phyloP scores from a whole-genome alignment of 2,888 invertebrate genomes.

The Nemotelus pantherinus region DNA sequence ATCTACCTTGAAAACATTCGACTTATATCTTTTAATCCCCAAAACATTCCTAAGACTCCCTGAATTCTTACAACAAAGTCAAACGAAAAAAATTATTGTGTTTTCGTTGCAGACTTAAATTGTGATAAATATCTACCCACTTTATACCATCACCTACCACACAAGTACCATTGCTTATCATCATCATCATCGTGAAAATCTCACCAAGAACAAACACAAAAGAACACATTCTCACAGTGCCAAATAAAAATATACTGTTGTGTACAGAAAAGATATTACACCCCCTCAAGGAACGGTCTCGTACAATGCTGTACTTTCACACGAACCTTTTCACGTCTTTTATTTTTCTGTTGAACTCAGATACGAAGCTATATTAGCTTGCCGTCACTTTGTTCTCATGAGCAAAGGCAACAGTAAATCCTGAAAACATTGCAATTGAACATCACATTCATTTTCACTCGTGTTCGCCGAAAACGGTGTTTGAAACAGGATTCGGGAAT shows the following conservation, averaged over 20 bases:
- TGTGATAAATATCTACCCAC: not conserved
- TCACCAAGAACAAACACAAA: not conserved
- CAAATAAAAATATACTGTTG: not conserved
- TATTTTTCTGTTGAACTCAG: too few relatives aligned
- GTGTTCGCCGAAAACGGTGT: too few relatives aligned
- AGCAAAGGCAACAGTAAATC: not conserved
- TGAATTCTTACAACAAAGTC: conserved; percentile 1
- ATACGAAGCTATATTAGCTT: not conserved
- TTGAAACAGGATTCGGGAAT: too few relatives aligned
- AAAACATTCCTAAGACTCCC: too few relatives aligned
- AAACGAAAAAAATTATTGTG: conserved; percentile 6
- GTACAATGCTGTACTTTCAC: conserved; percentile 1
- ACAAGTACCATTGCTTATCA: not conserved
- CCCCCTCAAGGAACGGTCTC: conserved; percentile 2
- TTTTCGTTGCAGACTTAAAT: conserved; percentile 4
- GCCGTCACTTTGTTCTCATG: not conserved
- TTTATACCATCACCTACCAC: not conserved
- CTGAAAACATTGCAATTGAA: conserved; percentile 16
- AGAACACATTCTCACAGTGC: not conserved
- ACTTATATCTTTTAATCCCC: too few relatives aligned
- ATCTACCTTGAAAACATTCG: too few relatives aligned
- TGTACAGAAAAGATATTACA: too few relatives aligned
- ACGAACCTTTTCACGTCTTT: not conserved
- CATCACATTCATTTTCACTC: not conserved
- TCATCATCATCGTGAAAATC: not conserved